phyloP scores from a whole-genome alignment of 1,140 invertebrate species.

The Carposina sasakii region DNA sequence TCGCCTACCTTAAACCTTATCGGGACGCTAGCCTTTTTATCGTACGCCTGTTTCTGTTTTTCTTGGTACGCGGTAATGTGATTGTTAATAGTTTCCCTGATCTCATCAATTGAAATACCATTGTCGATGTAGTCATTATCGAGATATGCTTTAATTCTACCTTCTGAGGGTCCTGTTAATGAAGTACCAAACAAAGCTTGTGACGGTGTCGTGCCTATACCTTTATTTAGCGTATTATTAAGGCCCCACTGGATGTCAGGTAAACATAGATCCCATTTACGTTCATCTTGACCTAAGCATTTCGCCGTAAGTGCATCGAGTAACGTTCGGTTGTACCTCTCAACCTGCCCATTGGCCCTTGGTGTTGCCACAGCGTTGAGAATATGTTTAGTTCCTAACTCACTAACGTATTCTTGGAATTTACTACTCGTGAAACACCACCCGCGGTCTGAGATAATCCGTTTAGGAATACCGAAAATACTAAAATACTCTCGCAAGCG shows the following conservation, averaged over 20 bases:
- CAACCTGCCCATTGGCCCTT: not conserved
- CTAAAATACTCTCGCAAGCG: not conserved
- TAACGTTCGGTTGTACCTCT: not conserved
- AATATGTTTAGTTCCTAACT: constrained; percentile 1
- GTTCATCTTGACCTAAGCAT: not conserved
- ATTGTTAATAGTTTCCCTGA: not conserved
- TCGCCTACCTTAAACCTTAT: constrained; percentile 1
- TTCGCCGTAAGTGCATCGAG: not conserved
- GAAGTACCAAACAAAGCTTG: constrained; percentile 1
- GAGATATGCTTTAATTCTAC: not conserved
- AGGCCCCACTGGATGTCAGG: constrained; percentile 1
- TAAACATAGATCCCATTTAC: not conserved
- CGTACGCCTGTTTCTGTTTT: constrained; percentile 3
- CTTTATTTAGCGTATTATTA: not conserved
- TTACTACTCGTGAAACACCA: not conserved
- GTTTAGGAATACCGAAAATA: not conserved
- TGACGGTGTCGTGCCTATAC: not conserved
- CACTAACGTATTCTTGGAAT: not conserved
- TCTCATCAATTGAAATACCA: not conserved
- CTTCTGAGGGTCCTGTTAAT: not conserved
- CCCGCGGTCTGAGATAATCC: not conserved
- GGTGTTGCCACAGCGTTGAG: constrained; percentile 1
- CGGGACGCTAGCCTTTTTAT: not conserved
- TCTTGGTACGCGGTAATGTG: not conserved
- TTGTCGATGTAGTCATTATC: not conserved